Evolutionary conservation across 2,797 vertebrate genomes (phyloP), one percentile per base, ranked within the genome.

Genomic region (Nothura maculosa): DNA sequence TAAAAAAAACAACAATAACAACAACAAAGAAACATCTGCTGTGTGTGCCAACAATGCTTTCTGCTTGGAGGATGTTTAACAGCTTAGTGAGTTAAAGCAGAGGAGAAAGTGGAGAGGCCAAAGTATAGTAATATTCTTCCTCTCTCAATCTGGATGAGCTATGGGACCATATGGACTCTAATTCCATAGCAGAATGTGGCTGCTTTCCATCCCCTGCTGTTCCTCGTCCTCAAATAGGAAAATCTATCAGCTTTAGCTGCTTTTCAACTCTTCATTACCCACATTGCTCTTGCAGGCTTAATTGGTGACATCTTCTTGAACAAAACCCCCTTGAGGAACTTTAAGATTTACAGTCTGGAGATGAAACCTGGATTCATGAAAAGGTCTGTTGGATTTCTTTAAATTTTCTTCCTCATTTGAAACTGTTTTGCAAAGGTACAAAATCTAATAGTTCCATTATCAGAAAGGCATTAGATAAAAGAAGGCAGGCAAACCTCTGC

Each of bases 331-430:
- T 92, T 99, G 97, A 98, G 97, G 93, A 98, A 98, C 92, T 99
- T 99, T 96, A 99, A 96, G 95, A 99, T 99, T 93, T 99, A 99
- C 97, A 99, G 98, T 94, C 97, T 99, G 96, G 99, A 99, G 93
- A 99, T 99, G 99, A 99, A 98, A 90, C 97, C 98, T 68, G 95
- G 89, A 94, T 99, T 99, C 96, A 98, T 99, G 87, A 97, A 98
- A 91, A 99, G 98, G 99, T 99, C 94, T 67, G 98, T 82, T 47
- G 12, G n/a, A 61, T 72, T 72, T 28, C 5, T 63, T 38, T 4
- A 0, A 19, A 19, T 34, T 55, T 36, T 62, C 30, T 61, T 45
- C 45, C 68, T 91, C 48, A 3, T 94, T 81, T 64, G 50, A 60
- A 84, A 62, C 48, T 69, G 36, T 57, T 93, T 82, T 61, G 61